Evolutionary conservation across 2,888 invertebrate genomes (phyloP).

Genomic region (Mythimna albipuncta): DNA sequence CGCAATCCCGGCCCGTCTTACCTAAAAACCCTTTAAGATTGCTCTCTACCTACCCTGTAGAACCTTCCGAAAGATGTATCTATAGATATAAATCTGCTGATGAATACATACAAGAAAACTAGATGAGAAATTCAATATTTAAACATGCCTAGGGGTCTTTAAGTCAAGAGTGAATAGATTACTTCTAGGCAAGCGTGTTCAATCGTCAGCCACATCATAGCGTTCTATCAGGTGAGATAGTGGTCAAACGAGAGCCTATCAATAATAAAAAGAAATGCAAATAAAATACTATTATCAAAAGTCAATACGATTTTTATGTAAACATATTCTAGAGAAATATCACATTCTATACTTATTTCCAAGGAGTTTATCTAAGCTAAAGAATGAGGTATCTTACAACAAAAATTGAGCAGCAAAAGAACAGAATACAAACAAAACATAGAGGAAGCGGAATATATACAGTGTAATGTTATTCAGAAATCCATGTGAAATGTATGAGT

Average conservation of each 20-base stretch:
- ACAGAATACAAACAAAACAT: slow-evolving; percentile 55
- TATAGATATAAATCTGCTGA: slow-evolving; percentile 5
- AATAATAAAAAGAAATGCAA: not conserved
- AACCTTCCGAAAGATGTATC: slow-evolving; percentile 33
- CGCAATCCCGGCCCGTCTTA: slow-evolving; percentile 82
- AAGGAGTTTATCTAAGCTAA: slow-evolving; percentile 24
- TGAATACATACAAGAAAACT: slow-evolving; percentile 7
- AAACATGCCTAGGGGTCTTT: not conserved
- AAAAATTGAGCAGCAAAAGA: slow-evolving; percentile 34
- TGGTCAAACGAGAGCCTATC: too few species aligned
- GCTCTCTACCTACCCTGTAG: slow-evolving; percentile 68
- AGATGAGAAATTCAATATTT: slow-evolving; percentile 6
- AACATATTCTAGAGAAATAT: slow-evolving; percentile 1
- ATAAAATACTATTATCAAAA: slow-evolving; percentile 5
- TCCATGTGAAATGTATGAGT: slow-evolving; percentile 67
- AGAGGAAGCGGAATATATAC: slow-evolving; percentile 45
- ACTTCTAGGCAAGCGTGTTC: too few species aligned
- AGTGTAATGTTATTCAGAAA: slow-evolving; percentile 67
- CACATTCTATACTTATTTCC: slow-evolving; percentile 20
- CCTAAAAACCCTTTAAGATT: slow-evolving; percentile 83
- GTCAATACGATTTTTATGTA: not conserved
- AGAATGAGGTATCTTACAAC: slow-evolving; percentile 27
- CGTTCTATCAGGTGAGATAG: too few species aligned
- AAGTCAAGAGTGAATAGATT: too few species aligned
- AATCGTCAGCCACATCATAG: too few species aligned